These are phyloP conservation scores for Vireo griseus DNA, from an alignment of 2,797 vertebrate genomes.

Conservation along the genomic window DNA sequence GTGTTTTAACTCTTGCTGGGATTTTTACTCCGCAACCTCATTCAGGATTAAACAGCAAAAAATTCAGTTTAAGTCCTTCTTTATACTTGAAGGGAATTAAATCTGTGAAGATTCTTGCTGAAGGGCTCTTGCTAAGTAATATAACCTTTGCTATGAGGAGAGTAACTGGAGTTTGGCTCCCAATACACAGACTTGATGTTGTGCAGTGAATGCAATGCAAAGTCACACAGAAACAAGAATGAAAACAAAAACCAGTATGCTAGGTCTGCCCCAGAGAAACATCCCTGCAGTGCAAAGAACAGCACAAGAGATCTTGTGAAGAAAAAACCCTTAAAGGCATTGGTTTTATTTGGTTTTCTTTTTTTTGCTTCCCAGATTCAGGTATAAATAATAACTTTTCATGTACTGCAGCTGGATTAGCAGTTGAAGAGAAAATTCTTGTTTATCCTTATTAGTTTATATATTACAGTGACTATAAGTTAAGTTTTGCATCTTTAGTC, in stretches of 20 bases:
- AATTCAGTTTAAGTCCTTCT: not conserved
- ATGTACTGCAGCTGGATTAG: not conserved
- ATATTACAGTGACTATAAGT: not conserved
- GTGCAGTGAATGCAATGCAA: not conserved
- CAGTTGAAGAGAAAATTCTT: not conserved
- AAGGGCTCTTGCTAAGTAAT: not conserved
- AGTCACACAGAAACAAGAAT: not conserved
- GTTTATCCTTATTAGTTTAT: not conserved
- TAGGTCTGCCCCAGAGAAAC: not conserved
- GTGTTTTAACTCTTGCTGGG: not conserved
- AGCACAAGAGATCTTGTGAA: not conserved
- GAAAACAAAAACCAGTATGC: not conserved
- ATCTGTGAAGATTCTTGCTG: not conserved
- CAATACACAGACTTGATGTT: not conserved
- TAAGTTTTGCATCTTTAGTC: not conserved
- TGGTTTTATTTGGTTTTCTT: not conserved
- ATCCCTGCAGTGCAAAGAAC: not conserved
- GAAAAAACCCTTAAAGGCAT: not conserved
- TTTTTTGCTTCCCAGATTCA: no score
- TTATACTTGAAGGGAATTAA: not conserved
- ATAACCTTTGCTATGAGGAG: not conserved
- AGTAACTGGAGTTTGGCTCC: not conserved
- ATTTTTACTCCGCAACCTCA: not conserved
- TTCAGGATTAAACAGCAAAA: not conserved
- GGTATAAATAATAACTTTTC: not conserved